Base-by-base conservation (phyloP, 2,888 invertebrate species). In the Drosophila robusta region DNA sequence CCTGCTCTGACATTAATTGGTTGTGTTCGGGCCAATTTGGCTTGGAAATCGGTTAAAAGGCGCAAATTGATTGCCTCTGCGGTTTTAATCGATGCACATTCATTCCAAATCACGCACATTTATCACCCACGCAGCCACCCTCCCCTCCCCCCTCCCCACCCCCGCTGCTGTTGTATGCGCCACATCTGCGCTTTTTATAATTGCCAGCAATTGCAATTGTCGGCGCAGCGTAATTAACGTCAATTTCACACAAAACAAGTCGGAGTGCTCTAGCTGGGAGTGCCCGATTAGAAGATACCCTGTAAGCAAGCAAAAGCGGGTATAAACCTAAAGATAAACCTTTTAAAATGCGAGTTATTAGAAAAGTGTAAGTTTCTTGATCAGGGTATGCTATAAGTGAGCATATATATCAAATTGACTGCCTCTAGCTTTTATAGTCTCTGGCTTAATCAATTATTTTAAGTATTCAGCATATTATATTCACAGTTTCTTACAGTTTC, bases 31-130 rank as follows among this genome's bases (percentile, higher is more conserved):
- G 71, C 81, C 85, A 85, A 84, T 84, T 89, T 75, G 81, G 73
- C 47, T 50, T n/a, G 46, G 38, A 32, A 52, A 55, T 49, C 73
- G 85, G 79, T 85, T 83, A 73, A 89, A 88, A 87, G 78, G 88
- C 88, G 90, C 79, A 86, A 89, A 89, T 89, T 90, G 90, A 89
- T 89, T 89, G 89, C 89, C 82, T 74, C 87, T 89, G 89, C 84
- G 89, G 89, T 88, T 90, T 90, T 89, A 90, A 89, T 89, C 90
- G 88, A 87, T 87, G 88, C 83, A 51, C 87, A 87, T 89, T 89
- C 90, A 89, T 90, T 89, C 81, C 83, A 83, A 85, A 89, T 89
- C 88, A 89, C 88, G 90, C 80, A 83, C 88, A 90, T 87, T 89
- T 83, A 89, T 89, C 86, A 80, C 84, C 87, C 87, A 78, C 77